Evolutionary conservation across 2,797 vertebrate genomes (phyloP).

Genomic region (Astyanax mexicanus): DNA sequence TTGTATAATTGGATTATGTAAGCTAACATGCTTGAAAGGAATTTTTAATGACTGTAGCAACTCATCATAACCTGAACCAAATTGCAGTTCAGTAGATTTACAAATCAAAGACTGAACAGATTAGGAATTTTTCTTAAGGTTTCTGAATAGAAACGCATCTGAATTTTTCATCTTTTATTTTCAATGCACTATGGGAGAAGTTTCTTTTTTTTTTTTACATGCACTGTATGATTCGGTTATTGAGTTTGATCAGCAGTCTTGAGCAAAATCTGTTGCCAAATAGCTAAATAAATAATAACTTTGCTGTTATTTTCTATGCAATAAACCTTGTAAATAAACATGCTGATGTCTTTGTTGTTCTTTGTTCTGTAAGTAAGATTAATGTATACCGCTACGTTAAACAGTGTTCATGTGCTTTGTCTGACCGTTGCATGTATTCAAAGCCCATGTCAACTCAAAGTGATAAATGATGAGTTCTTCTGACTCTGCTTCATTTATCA

Average conservation of each 20-base stretch:
- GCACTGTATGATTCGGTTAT: neutral
- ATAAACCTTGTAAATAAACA: slow-evolving; percentile 32
- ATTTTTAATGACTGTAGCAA: neutral
- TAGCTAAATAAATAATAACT: neutral
- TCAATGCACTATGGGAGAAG: slow-evolving; percentile 10
- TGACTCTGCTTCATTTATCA: neutral
- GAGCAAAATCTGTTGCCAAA: neutral
- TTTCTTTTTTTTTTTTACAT: too few species aligned
- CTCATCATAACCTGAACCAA: neutral
- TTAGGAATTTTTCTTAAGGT: neutral
- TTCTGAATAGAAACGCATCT: neutral
- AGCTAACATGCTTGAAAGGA: neutral
- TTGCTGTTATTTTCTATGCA: slow-evolving; percentile 42
- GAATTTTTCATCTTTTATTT: neutral
- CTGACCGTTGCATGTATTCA: slow-evolving; percentile 24
- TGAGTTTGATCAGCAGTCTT: neutral
- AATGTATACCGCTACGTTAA: too few species aligned
- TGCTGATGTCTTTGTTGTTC: neutral
- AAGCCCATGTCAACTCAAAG: neutral
- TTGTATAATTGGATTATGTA: neutral
- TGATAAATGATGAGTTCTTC: slow-evolving; percentile 18
- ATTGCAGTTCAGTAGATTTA: neutral
- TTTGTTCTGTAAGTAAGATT: neutral
- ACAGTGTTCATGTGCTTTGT: too few species aligned
- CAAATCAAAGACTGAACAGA: neutral